Base-by-base conservation (phyloP, 1,140 invertebrate genomes). In the Trypoxylus dichotomus region DNA sequence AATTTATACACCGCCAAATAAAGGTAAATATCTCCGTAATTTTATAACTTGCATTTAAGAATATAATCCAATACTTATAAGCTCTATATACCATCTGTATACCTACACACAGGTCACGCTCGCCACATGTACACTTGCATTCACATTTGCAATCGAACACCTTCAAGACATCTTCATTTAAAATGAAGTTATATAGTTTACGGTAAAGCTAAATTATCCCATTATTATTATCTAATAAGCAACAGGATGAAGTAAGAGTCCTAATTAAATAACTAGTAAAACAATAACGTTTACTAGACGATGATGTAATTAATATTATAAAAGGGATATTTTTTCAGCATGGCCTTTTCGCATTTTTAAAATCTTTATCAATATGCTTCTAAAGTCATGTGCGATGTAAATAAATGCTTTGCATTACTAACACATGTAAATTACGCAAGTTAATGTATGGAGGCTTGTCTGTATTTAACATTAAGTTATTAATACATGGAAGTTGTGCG, bases 101-200 rank as follows among this genome's bases (percentile, higher is more conserved):
- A 3, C 7, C 5, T 54, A n/a, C n/a, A 13, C 43, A 54, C 15
- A 15, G 47, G 47, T 54, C 47, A 54, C 47, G 47, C 47, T 54
- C 15, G 19, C 47, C 47, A 54, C 47, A 54, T 54, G 47, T 54
- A 54, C 15, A n/a, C 47, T n/a, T 54, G 47, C 47, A 15, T 54
- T 54, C 15, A n/a, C 6, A 54, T 54, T 54, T 3, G 15, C n/a
- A 19, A 54, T 19, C 47, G 47, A 54, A 54, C 47, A 19, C 47
- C 47, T 54, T 54, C 6, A 54, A 54, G 47, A 54, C 47, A 54
- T 54, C 47, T 54, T 54, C 47, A 54, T 54, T 54, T 54, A 54
- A 54, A 54, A 15, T 6, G 47, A 54, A 54, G 19, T 54, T 54
- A 54, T 19, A 19, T 54, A 19, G 19, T n/a, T 54, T 54, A 6